These are phyloP conservation scores for Bombus terrestris DNA, from an alignment of 1,140 invertebrate genomes.

Conservation along the genomic window DNA sequence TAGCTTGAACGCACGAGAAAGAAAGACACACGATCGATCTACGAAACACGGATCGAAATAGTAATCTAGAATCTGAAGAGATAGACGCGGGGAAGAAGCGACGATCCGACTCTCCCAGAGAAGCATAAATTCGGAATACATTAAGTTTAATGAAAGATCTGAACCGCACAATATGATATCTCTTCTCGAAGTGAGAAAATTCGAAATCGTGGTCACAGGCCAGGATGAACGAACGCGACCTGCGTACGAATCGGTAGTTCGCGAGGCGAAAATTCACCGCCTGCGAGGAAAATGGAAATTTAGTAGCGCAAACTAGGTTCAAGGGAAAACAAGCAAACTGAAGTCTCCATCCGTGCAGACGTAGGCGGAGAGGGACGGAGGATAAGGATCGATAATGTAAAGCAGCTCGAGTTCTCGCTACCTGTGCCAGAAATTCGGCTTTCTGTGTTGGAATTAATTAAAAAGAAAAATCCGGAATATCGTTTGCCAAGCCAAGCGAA, in stretches of 20 bases:
- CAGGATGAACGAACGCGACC: not conserved
- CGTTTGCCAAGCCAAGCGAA: not conserved
- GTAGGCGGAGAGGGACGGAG: not conserved
- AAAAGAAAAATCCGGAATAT: conserved; percentile 7
- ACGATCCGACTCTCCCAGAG: not conserved
- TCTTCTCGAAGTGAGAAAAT: not conserved
- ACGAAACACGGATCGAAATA: not conserved
- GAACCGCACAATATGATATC: not conserved
- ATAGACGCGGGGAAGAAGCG: not conserved
- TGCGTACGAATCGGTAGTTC: not conserved
- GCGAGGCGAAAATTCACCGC: conserved; percentile 1
- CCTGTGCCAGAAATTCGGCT: not conserved
- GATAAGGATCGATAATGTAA: conserved; percentile 37
- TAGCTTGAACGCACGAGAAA: too few species aligned
- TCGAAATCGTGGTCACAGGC: not conserved
- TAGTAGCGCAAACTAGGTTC: conserved; percentile 22
- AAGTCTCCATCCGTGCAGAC: not conserved
- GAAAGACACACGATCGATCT: too few species aligned
- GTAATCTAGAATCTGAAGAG: not conserved
- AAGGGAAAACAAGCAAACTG: conserved; percentile 18
- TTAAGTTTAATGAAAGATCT: not conserved
- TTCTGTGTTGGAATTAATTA: conserved; percentile 11
- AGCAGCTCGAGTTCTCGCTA: not conserved
- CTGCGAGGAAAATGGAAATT: conserved; percentile 35
- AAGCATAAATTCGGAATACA: not conserved